These are phyloP conservation scores for Riparia riparia DNA, from an alignment of 2,113 vertebrate genomes.

Conservation along the genomic window DNA sequence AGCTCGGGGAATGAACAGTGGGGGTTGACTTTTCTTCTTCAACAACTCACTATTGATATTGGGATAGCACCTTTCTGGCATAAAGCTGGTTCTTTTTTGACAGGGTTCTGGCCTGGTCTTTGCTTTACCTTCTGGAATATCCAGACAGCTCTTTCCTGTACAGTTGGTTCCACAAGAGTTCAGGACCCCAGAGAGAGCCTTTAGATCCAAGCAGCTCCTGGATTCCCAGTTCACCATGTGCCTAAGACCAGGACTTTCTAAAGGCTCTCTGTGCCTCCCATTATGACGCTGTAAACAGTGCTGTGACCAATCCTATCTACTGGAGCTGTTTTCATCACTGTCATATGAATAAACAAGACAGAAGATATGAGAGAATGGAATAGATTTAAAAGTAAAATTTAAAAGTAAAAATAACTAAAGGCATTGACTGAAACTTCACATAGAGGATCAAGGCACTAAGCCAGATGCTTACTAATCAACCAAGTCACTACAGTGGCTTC, in stretches of 20 bases:
- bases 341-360: neutral
- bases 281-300: neutral
- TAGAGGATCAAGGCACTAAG: neutral
- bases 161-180: neutral
- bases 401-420: neutral
- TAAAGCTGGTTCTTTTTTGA: neutral
- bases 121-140: neutral
- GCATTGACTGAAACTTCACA: neutral
- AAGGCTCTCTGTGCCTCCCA: neutral
- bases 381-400: neutral
- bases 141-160: neutral
- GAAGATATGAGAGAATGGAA: neutral
- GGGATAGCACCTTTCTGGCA: neutral
- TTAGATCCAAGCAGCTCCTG: neutral
- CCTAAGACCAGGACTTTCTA: neutral
- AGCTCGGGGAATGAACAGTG: neutral
- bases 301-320: neutral
- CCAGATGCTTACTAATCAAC: neutral
- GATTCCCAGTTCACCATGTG: neutral
- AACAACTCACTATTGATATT: neutral
- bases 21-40: neutral
- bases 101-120: neutral
- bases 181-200: neutral
- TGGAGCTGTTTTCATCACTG: neutral
- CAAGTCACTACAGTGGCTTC: neutral